Evolutionary conservation across 1,140 invertebrate species (phyloP).

Genomic region (Zaprionus lachaisei): DNA sequence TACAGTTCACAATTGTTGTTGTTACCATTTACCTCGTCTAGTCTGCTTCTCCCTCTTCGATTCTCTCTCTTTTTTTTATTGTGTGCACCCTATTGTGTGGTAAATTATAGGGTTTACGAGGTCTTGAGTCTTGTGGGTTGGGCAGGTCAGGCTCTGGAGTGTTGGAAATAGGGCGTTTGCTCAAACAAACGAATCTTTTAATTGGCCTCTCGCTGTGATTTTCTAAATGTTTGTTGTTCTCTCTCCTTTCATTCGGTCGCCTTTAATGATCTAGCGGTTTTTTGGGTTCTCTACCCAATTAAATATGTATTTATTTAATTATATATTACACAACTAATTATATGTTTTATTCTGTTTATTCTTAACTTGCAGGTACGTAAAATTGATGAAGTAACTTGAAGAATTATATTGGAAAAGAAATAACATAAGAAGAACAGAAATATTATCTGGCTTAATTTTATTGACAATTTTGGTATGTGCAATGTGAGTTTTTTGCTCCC

Average conservation of each 20-base stretch:
- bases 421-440: neutral
- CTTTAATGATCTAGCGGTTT: conserved; percentile 1
- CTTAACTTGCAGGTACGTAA: conserved; percentile 65
- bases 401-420: neutral
- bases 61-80: neutral
- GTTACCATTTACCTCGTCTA: conserved; percentile 55
- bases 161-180: conserved; percentile 37
- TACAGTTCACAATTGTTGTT: conserved; percentile 58
- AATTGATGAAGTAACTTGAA: neutral
- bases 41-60: neutral
- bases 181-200: conserved; percentile 34
- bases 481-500: neutral
- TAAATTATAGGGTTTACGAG: conserved; percentile 63
- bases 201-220: conserved; percentile 45
- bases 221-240: conserved; percentile 2
- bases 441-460: neutral
- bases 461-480: conserved; percentile 6
- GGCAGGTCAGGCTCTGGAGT: neutral
- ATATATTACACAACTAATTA: conserved; percentile 23
- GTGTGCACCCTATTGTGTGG: conserved; percentile 53
- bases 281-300: neutral
- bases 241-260: too few species aligned
- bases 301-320: conserved; percentile 5
- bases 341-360: conserved; percentile 1
- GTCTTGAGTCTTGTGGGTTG: neutral